phyloP scores from a whole-genome alignment of 2,113 vertebrate species.

The Pygoscelis antarcticus region DNA sequence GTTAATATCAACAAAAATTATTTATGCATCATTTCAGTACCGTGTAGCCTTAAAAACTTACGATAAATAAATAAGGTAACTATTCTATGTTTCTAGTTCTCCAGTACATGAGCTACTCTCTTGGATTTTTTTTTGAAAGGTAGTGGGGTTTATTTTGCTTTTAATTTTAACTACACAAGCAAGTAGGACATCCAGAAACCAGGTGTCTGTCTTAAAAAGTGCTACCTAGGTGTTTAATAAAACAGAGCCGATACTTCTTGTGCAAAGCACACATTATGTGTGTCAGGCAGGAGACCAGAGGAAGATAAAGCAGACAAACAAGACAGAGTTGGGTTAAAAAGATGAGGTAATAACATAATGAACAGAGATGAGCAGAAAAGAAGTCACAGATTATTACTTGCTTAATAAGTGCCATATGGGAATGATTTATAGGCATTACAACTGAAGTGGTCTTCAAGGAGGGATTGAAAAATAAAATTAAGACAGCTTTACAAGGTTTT shows the following conservation, averaged over 20 bases:
- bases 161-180: not conserved
- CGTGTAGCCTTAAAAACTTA: not conserved
- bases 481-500: constrained; percentile 15
- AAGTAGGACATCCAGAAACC: not conserved
- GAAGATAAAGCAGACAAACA: constrained; percentile 4
- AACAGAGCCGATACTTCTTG: not conserved
- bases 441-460: not conserved
- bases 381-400: constrained; percentile 16
- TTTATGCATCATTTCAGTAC: not conserved
- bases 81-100: not conserved
- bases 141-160: not conserved
- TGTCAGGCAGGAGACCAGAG: not conserved
- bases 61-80: not conserved
- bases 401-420: not conserved
- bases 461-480: constrained; percentile 4
- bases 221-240: not conserved
- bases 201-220: not conserved
- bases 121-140: not conserved
- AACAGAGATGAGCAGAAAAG: not conserved
- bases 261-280: not conserved
- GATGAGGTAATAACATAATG: not conserved
- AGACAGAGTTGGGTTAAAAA: not conserved
- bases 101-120: not conserved
- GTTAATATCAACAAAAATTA: not conserved
- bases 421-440: constrained; percentile 23